These are phyloP conservation scores for Chymomyza procnemis DNA, from an alignment of 2,888 invertebrate genomes.

Conservation along the genomic window DNA sequence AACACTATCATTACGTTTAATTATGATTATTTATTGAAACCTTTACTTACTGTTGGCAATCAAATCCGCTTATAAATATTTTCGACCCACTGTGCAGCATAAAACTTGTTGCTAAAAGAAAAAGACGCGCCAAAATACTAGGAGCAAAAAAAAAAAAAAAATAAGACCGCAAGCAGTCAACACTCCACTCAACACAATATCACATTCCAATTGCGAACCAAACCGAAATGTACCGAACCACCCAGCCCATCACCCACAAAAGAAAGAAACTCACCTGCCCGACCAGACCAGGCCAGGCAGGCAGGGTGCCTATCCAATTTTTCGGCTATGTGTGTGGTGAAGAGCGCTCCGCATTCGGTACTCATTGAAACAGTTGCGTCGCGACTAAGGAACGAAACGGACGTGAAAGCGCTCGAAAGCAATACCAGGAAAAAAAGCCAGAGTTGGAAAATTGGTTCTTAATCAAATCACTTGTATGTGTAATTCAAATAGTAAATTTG, in stretches of 20 bases:
- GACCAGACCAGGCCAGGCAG: slow-evolving; percentile 22
- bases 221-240: background rate
- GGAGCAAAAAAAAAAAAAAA: slow-evolving; percentile 23
- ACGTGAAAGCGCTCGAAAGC: slow-evolving; percentile 47
- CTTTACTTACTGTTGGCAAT: too few species aligned
- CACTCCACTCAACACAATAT: slow-evolving; percentile 55
- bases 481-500: background rate
- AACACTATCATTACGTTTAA: too few species aligned
- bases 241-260: too few species aligned
- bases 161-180: slow-evolving; percentile 58
- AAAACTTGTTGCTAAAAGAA: slow-evolving; percentile 64
- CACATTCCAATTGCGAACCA: slow-evolving; percentile 8
- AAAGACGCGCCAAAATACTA: slow-evolving; percentile 5
- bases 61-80: too few species aligned
- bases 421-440: background rate
- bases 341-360: slow-evolving; percentile 10
- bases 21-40: too few species aligned
- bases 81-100: slow-evolving; percentile 20
- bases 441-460: slow-evolving; percentile 4
- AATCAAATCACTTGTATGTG: slow-evolving; percentile 4
- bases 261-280: slow-evolving; percentile 60
- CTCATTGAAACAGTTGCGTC: slow-evolving; percentile 54
- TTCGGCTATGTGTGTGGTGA: slow-evolving; percentile 46
- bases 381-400: slow-evolving; percentile 58
- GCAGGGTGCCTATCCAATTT: slow-evolving; percentile 50